Conservation (phyloP, 64 coral and sea anemone genomes). For the Orbicella faveolata region DNA sequence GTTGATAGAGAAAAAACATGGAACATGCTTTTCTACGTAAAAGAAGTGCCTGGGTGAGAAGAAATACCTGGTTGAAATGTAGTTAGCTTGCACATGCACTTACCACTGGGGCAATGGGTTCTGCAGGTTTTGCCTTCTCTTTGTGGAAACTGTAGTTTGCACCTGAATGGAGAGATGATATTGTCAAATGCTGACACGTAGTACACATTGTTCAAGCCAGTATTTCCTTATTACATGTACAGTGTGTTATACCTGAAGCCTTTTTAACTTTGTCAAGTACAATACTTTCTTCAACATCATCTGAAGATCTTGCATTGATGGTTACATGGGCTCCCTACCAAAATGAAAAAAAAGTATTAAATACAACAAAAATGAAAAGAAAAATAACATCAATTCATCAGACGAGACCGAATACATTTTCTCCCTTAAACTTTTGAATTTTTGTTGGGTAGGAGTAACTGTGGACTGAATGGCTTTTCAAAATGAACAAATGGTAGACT, state of each 20-base stretch:
- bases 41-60: no score
- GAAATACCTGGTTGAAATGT: background rate
- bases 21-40: no score
- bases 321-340: slow-evolving; percentile 92
- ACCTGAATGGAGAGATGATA: slow-evolving; percentile 51
- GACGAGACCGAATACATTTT: no score
- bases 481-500: no score
- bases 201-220: background rate
- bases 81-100: slow-evolving; percentile 7
- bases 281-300: slow-evolving; percentile 93
- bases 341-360: background rate
- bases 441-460: no score
- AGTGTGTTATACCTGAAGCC: slow-evolving; percentile 68
- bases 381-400: no score
- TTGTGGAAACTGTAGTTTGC: slow-evolving; percentile 98
- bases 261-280: slow-evolving; percentile 95
- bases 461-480: no score
- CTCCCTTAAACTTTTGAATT: no score
- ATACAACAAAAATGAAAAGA: slow-evolving; percentile 1
- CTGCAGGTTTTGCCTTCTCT: slow-evolving; percentile 93
- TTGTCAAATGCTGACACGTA: background rate
- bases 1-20: background rate
- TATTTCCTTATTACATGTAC: no score
- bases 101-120: slow-evolving; percentile 86
- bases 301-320: slow-evolving; percentile 88